Evolutionary conservation across 2,888 invertebrate genomes (phyloP).

Genomic region (Cyaniris semiargus): DNA sequence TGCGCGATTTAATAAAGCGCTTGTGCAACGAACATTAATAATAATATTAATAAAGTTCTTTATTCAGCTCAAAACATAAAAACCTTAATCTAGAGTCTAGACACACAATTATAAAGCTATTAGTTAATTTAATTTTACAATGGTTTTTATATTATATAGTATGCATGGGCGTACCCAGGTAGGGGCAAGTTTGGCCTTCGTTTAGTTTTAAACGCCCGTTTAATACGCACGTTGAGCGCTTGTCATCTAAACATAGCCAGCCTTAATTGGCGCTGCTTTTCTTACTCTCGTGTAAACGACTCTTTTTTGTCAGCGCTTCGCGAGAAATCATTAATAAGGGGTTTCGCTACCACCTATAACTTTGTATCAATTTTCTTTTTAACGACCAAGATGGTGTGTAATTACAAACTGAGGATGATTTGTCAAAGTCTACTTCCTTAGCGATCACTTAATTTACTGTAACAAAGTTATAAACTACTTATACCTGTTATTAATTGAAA

Average conservation of each 20-base stretch:
- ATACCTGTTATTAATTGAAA: not conserved
- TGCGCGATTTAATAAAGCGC: too few species aligned
- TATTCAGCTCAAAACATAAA: too few species aligned
- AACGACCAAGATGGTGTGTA: slow-evolving; percentile 19
- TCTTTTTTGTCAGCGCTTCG: not conserved
- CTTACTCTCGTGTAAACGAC: slow-evolving; percentile 14
- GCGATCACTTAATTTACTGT: not conserved
- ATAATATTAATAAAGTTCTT: too few species aligned
- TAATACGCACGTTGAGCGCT: not conserved
- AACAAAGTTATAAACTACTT: not conserved
- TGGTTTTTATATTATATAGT: too few species aligned
- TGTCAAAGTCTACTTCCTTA: slow-evolving; percentile 3
- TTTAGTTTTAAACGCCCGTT: not conserved
- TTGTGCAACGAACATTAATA: too few species aligned
- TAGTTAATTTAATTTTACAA: too few species aligned
- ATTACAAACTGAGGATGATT: slow-evolving; percentile 16
- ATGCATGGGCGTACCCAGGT: too few species aligned
- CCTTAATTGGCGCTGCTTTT: slow-evolving; percentile 13
- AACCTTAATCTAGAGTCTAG: too few species aligned
- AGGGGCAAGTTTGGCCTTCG: too few species aligned
- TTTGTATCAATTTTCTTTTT: slow-evolving; percentile 27
- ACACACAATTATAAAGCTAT: too few species aligned
- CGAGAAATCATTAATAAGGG: slow-evolving; percentile 20
- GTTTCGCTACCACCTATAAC: slow-evolving; percentile 22
- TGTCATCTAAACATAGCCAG: not conserved